Evolutionary conservation across 2,888 invertebrate genomes (phyloP).

Genomic region (Idaea biselata): DNA sequence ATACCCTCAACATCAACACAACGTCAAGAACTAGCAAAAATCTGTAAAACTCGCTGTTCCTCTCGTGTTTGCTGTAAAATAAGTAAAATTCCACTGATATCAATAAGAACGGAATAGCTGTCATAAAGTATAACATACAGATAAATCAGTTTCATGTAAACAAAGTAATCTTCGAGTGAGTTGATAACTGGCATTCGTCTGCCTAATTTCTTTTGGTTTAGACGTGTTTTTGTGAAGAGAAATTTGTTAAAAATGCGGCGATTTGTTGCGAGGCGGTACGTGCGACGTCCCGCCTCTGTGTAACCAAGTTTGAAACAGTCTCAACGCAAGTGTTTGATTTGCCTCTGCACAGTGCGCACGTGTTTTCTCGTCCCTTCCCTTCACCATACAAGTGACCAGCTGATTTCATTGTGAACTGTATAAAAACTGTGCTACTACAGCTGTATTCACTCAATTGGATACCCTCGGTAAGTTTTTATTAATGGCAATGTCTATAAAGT

Average conservation of each 20-base stretch:
- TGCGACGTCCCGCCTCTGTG: slow-evolving; percentile 53
- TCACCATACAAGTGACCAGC: slow-evolving; percentile 38
- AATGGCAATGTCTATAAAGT: background rate
- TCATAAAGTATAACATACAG: slow-evolving; percentile 35
- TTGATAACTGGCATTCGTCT: slow-evolving; percentile 48
- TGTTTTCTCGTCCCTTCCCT: slow-evolving; percentile 28
- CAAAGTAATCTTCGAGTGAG: slow-evolving; percentile 32
- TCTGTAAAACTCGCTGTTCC: background rate
- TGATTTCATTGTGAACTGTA: slow-evolving; percentile 39
- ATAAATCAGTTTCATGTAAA: slow-evolving; percentile 39
- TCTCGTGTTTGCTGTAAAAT: slow-evolving; percentile 20
- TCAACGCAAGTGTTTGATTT: slow-evolving; percentile 48
- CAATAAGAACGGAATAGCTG: slow-evolving; percentile 32
- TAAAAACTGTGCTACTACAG: slow-evolving; percentile 6
- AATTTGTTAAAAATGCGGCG: slow-evolving; percentile 65
- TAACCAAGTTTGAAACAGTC: slow-evolving; percentile 21
- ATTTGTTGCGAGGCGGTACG: slow-evolving; percentile 59
- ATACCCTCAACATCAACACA: background rate
- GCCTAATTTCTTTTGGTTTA: slow-evolving; percentile 40
- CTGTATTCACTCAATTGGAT: background rate
- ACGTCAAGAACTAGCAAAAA: background rate
- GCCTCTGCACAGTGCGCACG: slow-evolving; percentile 40
- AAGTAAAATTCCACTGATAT: slow-evolving; percentile 60
- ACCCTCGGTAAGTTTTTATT: background rate
- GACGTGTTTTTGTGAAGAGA: slow-evolving; percentile 44